Base-by-base conservation (phyloP, 2,888 invertebrate genomes). In the Drosophila niveifrons region DNA sequence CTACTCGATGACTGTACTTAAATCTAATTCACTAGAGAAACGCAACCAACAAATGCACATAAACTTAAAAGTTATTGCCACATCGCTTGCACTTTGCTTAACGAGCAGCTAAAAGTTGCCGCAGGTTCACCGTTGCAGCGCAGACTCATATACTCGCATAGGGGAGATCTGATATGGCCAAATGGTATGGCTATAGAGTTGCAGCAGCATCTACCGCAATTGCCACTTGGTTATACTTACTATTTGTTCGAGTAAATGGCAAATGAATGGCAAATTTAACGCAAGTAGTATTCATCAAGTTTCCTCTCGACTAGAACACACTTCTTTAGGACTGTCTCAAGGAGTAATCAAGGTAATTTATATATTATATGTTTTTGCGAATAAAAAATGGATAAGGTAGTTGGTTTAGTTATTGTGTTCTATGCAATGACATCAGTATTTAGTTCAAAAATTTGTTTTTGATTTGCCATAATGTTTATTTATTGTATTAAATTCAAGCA, bases 1-100 rank as follows among this genome's bases (percentile, higher is more conserved):
- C 44, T 11, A n/a, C 66, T 62, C 61, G 36, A 58, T 55, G 64
- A 43, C 68, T 62, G 59, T 53, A 67, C 63, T 70, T 61, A 44
- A 71, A 74, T 72, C 72, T 75, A 80, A 83, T 77, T 70, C 78
- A 68, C 74, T 56, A 66, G 78, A 68, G 81, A 63, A 59, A 78
- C 61, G 78, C 74, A 81, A 70, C 65, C 66, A 66, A 59, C 56
- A 74, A 86, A 86, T 82, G 69, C 53, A 69, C 47, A 75, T 76
- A 34, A 72, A 61, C 63, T 68, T 71, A 68, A 80, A 74, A 71
- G 74, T 74, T 80, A 79, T 80, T 74, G 78, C 74, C 65, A 50
- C 64, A 53, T 67, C 61, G 55, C 66, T 69, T 67, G 73, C 73
- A 82, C 85, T 71, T 80, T 77, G 63, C 70, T 72, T 77, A 79